These are phyloP conservation scores for Brachynemurus nebulosus DNA, from an alignment of 2,888 invertebrate genomes.

Conservation along the genomic window DNA sequence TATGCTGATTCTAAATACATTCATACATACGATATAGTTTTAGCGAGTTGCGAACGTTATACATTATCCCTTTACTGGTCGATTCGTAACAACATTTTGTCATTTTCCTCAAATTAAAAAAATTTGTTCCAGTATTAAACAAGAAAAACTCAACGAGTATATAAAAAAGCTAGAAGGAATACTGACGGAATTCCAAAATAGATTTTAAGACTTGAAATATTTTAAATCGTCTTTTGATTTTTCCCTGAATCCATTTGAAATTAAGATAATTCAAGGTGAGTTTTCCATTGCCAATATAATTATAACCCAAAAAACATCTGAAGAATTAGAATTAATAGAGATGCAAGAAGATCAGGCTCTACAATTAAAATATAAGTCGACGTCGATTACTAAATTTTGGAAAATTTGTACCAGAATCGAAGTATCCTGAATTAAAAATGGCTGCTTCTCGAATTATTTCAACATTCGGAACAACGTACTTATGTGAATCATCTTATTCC, in stretches of 20 bases:
- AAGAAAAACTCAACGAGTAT: constrained; percentile 16
- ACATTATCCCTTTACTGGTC: too few species aligned
- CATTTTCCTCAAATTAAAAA: constrained; percentile 14
- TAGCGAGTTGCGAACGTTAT: too few species aligned
- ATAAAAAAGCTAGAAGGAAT: constrained; percentile 16
- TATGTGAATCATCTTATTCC: constrained; percentile 15
- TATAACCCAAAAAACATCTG: constrained; percentile 19
- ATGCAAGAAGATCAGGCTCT: constrained; percentile 16
- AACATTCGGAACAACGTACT: constrained; percentile 17
- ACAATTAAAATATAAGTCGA: constrained; percentile 14
- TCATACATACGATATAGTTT: too few species aligned
- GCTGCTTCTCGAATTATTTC: constrained; percentile 17
- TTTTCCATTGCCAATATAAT: constrained; percentile 18
- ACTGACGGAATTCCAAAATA: constrained; percentile 12
- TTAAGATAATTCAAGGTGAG: constrained; percentile 17
- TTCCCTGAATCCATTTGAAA: constrained; percentile 14
- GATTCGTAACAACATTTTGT: too few species aligned
- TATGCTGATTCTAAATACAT: too few species aligned
- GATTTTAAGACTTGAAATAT: constrained; percentile 14
- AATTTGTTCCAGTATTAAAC: constrained; percentile 12
- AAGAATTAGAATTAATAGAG: constrained; percentile 20
- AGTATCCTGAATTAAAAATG: constrained; percentile 17
- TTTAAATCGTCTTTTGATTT: constrained; percentile 13
- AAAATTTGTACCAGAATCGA: constrained; percentile 17
- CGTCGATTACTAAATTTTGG: constrained; percentile 16